Conservation (phyloP, 2,113 vertebrate species). For the Axis porcinus region DNA sequence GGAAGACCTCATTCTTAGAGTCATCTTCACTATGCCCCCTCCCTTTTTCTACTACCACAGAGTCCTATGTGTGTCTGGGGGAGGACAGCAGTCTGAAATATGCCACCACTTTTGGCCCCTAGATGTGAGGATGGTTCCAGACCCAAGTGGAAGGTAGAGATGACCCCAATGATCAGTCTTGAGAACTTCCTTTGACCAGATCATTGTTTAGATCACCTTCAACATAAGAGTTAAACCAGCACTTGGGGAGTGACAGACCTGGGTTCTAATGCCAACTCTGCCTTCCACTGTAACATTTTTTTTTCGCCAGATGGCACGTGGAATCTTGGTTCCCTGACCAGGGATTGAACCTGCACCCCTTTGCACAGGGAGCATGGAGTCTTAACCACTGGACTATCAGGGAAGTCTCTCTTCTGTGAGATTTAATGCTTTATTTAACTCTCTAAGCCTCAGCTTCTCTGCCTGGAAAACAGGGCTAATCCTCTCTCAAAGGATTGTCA, state of each 20-base stretch:
- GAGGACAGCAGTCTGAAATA: not conserved
- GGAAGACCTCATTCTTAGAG: not conserved
- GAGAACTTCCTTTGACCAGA: not conserved
- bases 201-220: not conserved
- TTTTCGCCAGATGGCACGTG: not conserved
- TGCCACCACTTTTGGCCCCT: not conserved
- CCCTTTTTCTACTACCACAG: rapidly evolving
- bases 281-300: not conserved
- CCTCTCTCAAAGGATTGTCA: not conserved
- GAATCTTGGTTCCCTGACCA: not conserved
- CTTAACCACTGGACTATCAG: not conserved
- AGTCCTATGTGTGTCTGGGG: not conserved
- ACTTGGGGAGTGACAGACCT: not conserved
- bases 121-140: not conserved
- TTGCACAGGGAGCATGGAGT: not conserved
- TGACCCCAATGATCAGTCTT: not conserved
- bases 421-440: not conserved
- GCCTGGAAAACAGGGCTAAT: not conserved
- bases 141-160: not conserved
- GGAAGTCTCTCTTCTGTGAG: not conserved
- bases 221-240: not conserved
- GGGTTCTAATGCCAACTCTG: not conserved
- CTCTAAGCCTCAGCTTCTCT: not conserved
- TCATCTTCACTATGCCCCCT: not conserved
- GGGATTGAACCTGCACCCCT: not conserved